These are phyloP conservation scores for Caenorhabditis sp. DNA, from an alignment of 2,888 invertebrate species.

Conservation along the genomic window DNA sequence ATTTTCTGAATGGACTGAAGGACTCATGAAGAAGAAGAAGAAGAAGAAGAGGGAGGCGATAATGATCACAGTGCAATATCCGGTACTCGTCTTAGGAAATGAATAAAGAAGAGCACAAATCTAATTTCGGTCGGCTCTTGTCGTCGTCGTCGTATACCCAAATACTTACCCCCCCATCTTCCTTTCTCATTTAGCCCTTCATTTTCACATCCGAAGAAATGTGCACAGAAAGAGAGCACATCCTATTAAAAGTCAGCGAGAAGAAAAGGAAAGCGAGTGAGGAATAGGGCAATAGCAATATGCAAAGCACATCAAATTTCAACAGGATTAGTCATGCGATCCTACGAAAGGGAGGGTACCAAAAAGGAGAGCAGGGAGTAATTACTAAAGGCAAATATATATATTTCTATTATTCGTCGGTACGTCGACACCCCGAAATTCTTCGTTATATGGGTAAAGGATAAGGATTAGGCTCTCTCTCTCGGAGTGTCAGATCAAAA, in stretches of 20 bases:
- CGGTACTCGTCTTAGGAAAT: conserved; percentile 24
- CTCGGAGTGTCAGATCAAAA: too few species aligned
- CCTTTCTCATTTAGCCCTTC: conserved; percentile 4
- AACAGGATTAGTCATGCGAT: conserved; percentile 38
- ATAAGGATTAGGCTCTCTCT: background rate
- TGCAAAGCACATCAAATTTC: conserved; percentile 45
- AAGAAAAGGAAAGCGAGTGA: background rate
- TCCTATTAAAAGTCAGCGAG: conserved; percentile 33
- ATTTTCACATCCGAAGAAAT: background rate
- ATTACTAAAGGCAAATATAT: conserved; percentile 5
- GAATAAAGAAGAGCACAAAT: conserved; percentile 29
- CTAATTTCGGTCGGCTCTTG: conserved; percentile 20
- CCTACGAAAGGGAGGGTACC: background rate
- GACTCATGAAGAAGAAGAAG: background rate
- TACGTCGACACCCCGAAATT: background rate
- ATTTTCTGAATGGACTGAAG: background rate
- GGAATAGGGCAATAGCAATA: background rate
- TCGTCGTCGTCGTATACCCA: conserved; percentile 1
- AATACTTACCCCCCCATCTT: conserved; percentile 6
- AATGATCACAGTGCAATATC: conserved; percentile 25
- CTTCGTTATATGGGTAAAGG: background rate
- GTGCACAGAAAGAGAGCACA: conserved; percentile 3
- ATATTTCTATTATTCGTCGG: too few species aligned
- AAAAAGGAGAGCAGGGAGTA: background rate
- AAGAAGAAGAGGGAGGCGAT: background rate